Conservation (phyloP, 2,113 vertebrate genomes). For the Peromyscus leucopus region DNA sequence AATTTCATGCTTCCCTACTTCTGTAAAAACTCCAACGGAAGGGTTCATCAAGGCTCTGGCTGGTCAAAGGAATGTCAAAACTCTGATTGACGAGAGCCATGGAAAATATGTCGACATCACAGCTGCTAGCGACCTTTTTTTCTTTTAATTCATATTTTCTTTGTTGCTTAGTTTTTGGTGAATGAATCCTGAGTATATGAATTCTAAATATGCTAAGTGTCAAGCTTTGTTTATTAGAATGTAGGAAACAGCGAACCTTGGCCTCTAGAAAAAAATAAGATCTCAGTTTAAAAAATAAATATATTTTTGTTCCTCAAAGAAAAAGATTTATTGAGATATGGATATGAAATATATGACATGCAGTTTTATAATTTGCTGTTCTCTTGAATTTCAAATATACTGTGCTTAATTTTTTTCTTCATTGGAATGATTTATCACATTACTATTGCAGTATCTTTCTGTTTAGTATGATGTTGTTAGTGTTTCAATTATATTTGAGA, state of each 20-base stretch:
- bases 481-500: not conserved
- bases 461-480: not conserved
- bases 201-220: not conserved
- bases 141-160: not conserved
- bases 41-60: conserved; percentile 27
- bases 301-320: not conserved
- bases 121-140: not conserved
- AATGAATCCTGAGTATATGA: not conserved
- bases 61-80: conserved; percentile 65
- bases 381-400: not conserved
- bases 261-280: not conserved
- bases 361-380: not conserved
- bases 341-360: not conserved
- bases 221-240: not conserved
- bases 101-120: not conserved
- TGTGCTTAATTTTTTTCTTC: not conserved
- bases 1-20: conserved; percentile 81
- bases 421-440: not conserved
- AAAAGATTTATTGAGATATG: not conserved
- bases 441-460: not conserved
- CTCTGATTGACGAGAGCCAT: conserved; percentile 27
- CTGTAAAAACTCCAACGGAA: conserved; percentile 57
- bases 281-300: not conserved
- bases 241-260: not conserved
- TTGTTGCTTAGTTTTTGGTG: not conserved